Conservation (phyloP, 2,888 invertebrate species). For the Synanthedon tipuliformis region DNA sequence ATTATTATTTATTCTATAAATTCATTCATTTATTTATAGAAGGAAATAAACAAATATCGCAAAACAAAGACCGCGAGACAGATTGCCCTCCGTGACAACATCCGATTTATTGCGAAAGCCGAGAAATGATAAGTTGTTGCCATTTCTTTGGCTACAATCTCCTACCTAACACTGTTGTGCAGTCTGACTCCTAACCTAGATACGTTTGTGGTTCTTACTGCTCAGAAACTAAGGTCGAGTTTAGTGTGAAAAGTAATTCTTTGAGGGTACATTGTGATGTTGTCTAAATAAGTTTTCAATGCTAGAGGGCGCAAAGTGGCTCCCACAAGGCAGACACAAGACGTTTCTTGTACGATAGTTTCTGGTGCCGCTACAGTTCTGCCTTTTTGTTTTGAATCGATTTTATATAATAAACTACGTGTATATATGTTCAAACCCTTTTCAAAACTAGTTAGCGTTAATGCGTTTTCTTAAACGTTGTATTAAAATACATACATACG, state of each 20-base stretch:
- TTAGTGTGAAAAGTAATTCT: background rate
- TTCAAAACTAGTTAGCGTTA: no score
- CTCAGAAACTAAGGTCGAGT: background rate
- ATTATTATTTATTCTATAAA: no score
- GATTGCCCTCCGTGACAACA: constrained; percentile 15
- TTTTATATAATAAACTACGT: no score
- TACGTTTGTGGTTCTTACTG: background rate
- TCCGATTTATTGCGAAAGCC: constrained; percentile 9
- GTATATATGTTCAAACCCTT: no score
- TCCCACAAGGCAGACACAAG: background rate
- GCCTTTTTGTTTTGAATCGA: no score
- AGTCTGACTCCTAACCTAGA: no score
- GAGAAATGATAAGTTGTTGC: constrained; percentile 10
- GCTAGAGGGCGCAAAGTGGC: background rate
- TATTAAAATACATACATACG: no score
- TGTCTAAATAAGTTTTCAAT: background rate
- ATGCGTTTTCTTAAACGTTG: no score
- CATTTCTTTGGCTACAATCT: constrained; percentile 8
- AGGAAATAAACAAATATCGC: constrained; percentile 20
- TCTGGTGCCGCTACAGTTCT: background rate
- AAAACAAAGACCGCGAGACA: constrained; percentile 23
- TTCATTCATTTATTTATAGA: constrained; percentile 17
- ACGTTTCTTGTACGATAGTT: background rate
- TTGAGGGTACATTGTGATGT: background rate
- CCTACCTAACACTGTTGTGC: constrained; percentile 1